phyloP scores from a whole-genome alignment of 2,113 vertebrate genomes.

The Egretta garzetta region DNA sequence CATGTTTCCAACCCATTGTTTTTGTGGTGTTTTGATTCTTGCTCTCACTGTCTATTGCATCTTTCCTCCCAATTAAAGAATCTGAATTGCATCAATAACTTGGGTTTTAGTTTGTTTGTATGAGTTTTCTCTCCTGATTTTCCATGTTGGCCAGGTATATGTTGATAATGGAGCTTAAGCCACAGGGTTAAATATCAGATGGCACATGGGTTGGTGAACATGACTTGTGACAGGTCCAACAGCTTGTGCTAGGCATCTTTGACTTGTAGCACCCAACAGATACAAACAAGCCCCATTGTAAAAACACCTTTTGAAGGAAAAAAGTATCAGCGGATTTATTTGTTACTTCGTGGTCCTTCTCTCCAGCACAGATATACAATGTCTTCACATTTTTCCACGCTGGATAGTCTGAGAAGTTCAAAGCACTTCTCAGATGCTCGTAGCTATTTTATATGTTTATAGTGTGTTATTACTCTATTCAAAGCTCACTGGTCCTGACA shows the following conservation, averaged over 20 bases:
- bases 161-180: background rate
- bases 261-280: too few relatives aligned
- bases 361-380: background rate
- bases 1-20: rapidly evolving
- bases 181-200: rapidly evolving
- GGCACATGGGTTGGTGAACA: rapidly evolving
- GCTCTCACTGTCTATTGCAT: background rate
- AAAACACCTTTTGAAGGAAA: background rate
- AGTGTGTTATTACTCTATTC: background rate
- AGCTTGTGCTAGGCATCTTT: too few relatives aligned
- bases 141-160: rapidly evolving
- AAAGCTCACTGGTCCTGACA: background rate
- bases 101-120: background rate
- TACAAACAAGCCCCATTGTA: rapidly evolving
- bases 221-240: rapidly evolving
- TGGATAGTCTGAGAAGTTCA: background rate
- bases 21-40: background rate
- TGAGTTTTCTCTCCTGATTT: background rate
- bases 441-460: background rate
- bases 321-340: background rate
- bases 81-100: background rate
- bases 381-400: background rate
- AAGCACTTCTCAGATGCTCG: background rate
- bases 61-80: background rate
- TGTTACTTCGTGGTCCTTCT: background rate